Evolutionary conservation across 2,113 vertebrate species (phyloP).

Genomic region (Oreochromis niloticus): DNA sequence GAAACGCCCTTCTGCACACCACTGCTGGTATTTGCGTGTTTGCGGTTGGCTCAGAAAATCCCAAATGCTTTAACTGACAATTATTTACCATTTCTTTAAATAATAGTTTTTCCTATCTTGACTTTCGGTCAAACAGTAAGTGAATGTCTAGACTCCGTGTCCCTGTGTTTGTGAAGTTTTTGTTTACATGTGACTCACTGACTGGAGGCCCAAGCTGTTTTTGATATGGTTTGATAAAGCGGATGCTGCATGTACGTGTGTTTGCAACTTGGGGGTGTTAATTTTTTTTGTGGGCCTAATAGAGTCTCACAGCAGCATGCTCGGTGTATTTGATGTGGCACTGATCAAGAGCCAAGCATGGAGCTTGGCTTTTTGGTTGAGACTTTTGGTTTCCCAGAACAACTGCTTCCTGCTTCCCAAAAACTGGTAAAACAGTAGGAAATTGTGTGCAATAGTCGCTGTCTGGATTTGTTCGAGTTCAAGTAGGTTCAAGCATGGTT

Average conservation of each 20-base stretch:
- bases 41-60: conserved; percentile 18
- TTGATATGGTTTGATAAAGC: conserved; percentile 48
- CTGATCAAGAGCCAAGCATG: conserved; percentile 52
- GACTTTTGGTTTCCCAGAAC: conserved; percentile 59
- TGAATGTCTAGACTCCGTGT: conserved; percentile 13
- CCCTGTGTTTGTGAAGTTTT: conserved; percentile 6
- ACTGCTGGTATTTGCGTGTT: conserved; percentile 16
- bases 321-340: conserved; percentile 66
- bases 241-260: conserved; percentile 7
- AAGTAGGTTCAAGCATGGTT: neutral
- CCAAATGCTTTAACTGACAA: neutral
- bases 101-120: conserved; percentile 16
- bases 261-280: conserved; percentile 32
- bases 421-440: conserved; percentile 35
- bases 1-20: neutral
- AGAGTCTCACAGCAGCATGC: conserved; percentile 6
- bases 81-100: conserved; percentile 9
- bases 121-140: conserved; percentile 13
- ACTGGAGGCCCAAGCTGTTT: conserved; percentile 23
- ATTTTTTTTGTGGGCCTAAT: conserved; percentile 36
- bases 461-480: neutral
- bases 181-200: conserved; percentile 52
- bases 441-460: neutral
- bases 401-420: conserved; percentile 48
- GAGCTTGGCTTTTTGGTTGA: conserved; percentile 40